phyloP scores from a whole-genome alignment of 2,888 invertebrate species.

The Blastobasis adustella region DNA sequence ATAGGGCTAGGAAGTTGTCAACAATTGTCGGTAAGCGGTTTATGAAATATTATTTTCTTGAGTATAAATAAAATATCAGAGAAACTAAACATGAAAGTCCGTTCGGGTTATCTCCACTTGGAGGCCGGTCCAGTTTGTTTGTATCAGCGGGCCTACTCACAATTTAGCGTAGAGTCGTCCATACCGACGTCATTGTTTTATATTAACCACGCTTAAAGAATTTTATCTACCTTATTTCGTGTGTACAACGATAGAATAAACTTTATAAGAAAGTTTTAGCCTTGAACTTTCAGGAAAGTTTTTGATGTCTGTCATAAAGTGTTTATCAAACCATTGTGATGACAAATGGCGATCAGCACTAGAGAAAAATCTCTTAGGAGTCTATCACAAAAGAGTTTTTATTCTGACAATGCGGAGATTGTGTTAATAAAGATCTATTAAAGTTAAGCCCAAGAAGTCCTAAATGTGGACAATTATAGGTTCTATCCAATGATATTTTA shows the following conservation, averaged over 20 bases:
- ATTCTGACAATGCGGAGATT: too few species aligned
- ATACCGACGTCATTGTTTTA: background rate
- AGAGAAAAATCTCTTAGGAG: background rate
- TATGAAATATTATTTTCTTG: conserved; percentile 6
- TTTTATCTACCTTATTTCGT: background rate
- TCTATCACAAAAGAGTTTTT: too few species aligned
- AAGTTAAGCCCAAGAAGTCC: too few species aligned
- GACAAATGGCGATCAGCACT: background rate
- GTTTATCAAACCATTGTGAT: background rate
- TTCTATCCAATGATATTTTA: too few species aligned
- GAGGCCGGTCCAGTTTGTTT: conserved; percentile 1
- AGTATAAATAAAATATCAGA: conserved; percentile 4
- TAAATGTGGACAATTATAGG: too few species aligned
- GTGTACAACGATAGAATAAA: conserved; percentile 1
- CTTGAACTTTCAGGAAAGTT: conserved; percentile 5
- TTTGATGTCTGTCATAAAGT: conserved; percentile 3
- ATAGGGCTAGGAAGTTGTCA: conserved; percentile 20
- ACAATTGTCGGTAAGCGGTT: conserved; percentile 14
- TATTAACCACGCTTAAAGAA: conserved; percentile 4
- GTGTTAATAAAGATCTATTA: too few species aligned
- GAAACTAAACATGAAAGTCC: background rate
- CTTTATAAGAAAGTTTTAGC: conserved; percentile 2
- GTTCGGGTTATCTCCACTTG: background rate
- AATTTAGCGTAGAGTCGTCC: background rate
- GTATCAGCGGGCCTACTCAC: background rate